phyloP scores from a whole-genome alignment of 2,888 invertebrate genomes.

The Morinoia aosen region DNA sequence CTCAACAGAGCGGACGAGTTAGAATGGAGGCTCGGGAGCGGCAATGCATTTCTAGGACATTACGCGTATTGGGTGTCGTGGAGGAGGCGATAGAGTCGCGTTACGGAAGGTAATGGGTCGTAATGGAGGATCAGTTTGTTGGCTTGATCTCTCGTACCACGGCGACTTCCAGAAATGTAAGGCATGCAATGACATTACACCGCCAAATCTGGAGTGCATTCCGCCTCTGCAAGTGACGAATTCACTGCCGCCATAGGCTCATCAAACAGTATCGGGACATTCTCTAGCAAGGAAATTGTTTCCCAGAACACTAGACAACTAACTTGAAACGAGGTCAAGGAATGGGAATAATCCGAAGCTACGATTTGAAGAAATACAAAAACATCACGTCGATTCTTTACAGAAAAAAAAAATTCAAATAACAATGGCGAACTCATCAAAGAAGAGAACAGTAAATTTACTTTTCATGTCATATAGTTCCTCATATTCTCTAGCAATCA shows the following conservation, averaged over 20 bases:
- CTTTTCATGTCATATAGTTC: neutral
- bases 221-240: slow-evolving; percentile 18
- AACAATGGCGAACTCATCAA: too few relatives aligned
- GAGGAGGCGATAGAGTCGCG: slow-evolving; percentile 49
- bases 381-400: neutral
- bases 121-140: slow-evolving; percentile 51
- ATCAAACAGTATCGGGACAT: neutral
- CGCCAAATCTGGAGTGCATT: neutral
- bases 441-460: neutral
- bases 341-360: neutral
- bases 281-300: neutral
- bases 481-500: neutral
- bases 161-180: slow-evolving; percentile 34
- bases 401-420: neutral
- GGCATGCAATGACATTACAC: slow-evolving; percentile 37
- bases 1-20: slow-evolving; percentile 45
- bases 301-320: neutral
- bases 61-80: slow-evolving; percentile 52
- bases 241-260: neutral
- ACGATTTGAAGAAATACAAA: neutral
- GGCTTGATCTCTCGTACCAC: slow-evolving; percentile 42
- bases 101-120: slow-evolving; percentile 47
- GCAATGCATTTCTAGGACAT: slow-evolving; percentile 51
- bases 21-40: neutral
- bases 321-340: neutral